These are phyloP conservation scores for Stomorhina lunata DNA, from an alignment of 2,888 invertebrate species.

Conservation along the genomic window DNA sequence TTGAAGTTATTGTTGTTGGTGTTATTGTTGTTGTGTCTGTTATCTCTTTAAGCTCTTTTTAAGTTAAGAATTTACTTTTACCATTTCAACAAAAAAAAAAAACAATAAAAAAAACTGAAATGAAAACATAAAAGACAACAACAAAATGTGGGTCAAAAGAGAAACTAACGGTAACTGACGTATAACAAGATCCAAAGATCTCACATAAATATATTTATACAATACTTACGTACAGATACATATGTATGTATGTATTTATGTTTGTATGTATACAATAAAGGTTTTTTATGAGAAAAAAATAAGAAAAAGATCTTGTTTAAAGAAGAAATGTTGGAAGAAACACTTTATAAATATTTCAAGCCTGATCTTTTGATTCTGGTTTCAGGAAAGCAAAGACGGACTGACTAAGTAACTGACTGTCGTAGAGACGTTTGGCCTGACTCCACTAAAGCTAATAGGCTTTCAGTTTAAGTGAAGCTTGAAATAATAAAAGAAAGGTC, in stretches of 20 bases:
- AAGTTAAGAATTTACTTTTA: slow-evolving; percentile 63
- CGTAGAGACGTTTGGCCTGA: not conserved
- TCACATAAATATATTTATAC: slow-evolving; percentile 32
- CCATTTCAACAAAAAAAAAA: slow-evolving; percentile 51
- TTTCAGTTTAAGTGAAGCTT: not conserved
- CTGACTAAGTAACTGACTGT: not conserved
- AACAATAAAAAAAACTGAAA: not conserved
- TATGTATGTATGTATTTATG: slow-evolving; percentile 5
- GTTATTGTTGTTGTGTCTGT: slow-evolving; percentile 19
- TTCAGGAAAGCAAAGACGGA: not conserved
- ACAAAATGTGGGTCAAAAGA: slow-evolving; percentile 78
- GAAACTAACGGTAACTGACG: slow-evolving; percentile 76
- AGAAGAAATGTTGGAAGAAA: slow-evolving; percentile 1
- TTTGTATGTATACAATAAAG: not conserved
- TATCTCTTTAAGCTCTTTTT: not conserved
- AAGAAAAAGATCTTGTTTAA: slow-evolving; percentile 19
- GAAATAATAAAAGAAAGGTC: slow-evolving; percentile 21
- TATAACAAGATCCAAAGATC: slow-evolving; percentile 63
- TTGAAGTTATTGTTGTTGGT: not conserved
- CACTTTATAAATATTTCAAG: too few species aligned
- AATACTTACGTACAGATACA: slow-evolving; percentile 14
- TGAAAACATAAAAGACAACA: slow-evolving; percentile 23
- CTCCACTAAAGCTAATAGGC: slow-evolving; percentile 18
- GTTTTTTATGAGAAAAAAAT: slow-evolving; percentile 21
- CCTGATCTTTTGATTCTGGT: too few species aligned